phyloP scores from a whole-genome alignment of 2,888 invertebrate species.

The Drosophila prolongata region DNA sequence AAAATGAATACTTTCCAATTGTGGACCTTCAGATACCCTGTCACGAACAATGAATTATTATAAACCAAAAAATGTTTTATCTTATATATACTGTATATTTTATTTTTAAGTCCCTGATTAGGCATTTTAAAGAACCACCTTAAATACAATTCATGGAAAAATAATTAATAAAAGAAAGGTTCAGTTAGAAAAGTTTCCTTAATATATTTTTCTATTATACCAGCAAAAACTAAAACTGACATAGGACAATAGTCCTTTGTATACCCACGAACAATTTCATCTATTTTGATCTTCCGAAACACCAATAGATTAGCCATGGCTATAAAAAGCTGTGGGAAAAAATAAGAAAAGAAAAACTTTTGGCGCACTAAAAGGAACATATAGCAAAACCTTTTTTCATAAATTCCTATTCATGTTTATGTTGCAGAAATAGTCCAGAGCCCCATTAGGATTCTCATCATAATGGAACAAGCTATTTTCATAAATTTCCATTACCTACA shows the following conservation, averaged over 20 bases:
- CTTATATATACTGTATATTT: too few relatives aligned
- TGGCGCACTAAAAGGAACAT: slow-evolving; percentile 1
- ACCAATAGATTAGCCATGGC: background rate
- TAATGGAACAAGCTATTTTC: slow-evolving; percentile 26
- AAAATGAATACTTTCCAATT: background rate
- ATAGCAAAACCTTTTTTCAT: slow-evolving; percentile 16
- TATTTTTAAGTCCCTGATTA: too few relatives aligned
- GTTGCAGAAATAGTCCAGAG: slow-evolving; percentile 1
- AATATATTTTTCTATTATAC: too few relatives aligned
- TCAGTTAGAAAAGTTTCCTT: too few relatives aligned
- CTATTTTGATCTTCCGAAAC: background rate
- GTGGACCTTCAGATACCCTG: slow-evolving; percentile 12
- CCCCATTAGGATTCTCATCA: slow-evolving; percentile 17
- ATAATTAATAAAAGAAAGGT: too few relatives aligned
- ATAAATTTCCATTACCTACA: slow-evolving; percentile 33
- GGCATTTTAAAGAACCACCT: too few relatives aligned
- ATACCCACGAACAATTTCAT: background rate
- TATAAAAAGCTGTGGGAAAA: slow-evolving; percentile 13
- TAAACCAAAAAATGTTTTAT: too few relatives aligned
- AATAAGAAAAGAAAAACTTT: background rate
- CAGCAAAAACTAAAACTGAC: background rate
- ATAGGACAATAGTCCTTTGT: too few relatives aligned
- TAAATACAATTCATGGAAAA: too few relatives aligned
- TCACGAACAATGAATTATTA: too few relatives aligned
- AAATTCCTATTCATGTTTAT: slow-evolving; percentile 11